phyloP scores from a whole-genome alignment of 53 echinoderm and acorn worm species.

The Zoroaster sp. region DNA sequence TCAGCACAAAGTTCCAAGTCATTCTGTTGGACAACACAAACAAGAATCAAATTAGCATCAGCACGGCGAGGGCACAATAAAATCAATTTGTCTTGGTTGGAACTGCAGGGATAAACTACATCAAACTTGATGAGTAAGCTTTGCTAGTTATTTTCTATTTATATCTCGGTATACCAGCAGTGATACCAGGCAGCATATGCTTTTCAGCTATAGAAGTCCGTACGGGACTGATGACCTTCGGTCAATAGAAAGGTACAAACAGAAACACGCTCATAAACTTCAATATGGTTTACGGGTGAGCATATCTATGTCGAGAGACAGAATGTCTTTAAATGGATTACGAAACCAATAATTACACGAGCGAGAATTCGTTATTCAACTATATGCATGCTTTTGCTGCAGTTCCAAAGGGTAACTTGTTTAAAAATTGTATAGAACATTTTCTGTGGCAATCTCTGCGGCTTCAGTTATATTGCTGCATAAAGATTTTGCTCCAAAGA shows the following conservation, averaged over 20 bases:
- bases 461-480: too few species aligned
- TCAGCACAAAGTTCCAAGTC: slow-evolving; percentile 16
- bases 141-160: background rate
- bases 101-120: background rate
- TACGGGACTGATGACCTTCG: background rate
- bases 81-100: background rate
- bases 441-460: too few species aligned
- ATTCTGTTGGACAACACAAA: background rate
- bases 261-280: background rate
- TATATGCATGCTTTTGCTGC: too few species aligned
- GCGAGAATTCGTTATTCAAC: too few species aligned
- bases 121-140: background rate
- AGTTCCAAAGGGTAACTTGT: too few species aligned
- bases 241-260: background rate
- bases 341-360: too few species aligned
- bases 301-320: too few species aligned
- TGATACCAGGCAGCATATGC: background rate
- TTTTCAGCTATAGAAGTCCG: slow-evolving; percentile 1
- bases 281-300: background rate
- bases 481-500: too few species aligned
- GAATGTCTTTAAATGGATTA: too few species aligned
- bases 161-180: background rate
- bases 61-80: background rate
- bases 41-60: background rate
- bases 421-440: too few species aligned